Conservation (phyloP, 2,113 vertebrate genomes). For the Mobula hypostoma region DNA sequence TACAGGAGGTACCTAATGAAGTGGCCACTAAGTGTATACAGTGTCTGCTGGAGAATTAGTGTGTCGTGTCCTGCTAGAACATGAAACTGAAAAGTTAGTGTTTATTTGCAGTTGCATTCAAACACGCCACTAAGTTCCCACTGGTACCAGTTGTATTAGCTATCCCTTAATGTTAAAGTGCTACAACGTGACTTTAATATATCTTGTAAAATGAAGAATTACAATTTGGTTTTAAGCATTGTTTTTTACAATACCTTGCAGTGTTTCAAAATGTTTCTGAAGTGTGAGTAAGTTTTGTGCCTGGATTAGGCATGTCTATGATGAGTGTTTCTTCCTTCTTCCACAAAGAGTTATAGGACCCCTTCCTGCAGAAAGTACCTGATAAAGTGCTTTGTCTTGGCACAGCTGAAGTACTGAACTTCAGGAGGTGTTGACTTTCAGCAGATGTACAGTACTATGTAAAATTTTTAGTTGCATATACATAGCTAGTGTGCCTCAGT, state of each 20-base stretch:
- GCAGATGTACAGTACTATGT: too few species aligned
- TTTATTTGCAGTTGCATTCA: slow-evolving; percentile 34
- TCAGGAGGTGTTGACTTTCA: too few species aligned
- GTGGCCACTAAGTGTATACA: too few species aligned
- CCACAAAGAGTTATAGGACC: too few species aligned
- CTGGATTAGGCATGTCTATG: too few species aligned
- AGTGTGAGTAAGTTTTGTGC: not conserved
- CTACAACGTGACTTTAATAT: not conserved
- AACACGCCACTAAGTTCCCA: not conserved
- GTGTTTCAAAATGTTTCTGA: not conserved
- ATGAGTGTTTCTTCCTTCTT: too few species aligned
- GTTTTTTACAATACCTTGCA: not conserved
- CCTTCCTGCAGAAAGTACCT: too few species aligned
- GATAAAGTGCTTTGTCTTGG: too few species aligned
- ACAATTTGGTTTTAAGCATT: not conserved
- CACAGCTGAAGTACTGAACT: too few species aligned
- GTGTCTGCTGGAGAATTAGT: not conserved
- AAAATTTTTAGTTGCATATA: too few species aligned
- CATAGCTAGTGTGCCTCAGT: too few species aligned
- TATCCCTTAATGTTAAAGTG: not conserved
- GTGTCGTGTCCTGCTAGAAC: slow-evolving; percentile 42
- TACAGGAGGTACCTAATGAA: too few species aligned
- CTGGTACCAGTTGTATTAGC: not conserved
- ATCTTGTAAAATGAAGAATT: not conserved
- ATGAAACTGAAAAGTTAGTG: slow-evolving; percentile 39